Evolutionary conservation across 2,888 invertebrate species (phyloP).

Genomic region (Drosophila hamatofila): DNA sequence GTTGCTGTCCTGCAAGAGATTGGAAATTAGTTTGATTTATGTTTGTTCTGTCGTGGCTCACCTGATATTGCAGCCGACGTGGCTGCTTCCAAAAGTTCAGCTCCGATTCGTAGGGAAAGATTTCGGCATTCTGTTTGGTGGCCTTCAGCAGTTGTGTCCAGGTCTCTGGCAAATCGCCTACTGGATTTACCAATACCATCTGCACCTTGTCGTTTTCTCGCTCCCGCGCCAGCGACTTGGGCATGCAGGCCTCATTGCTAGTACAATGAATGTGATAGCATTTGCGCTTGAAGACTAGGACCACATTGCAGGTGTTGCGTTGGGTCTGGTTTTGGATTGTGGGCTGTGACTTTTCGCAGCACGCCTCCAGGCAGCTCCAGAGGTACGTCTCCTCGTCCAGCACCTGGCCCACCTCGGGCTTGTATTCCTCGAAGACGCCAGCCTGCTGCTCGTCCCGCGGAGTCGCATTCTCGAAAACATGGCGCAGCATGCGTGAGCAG

Average conservation of each 20-base stretch:
- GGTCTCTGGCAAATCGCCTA: conserved; percentile 80
- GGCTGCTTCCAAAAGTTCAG: conserved; percentile 83
- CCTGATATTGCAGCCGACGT: conserved; percentile 65
- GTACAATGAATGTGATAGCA: conserved; percentile 92
- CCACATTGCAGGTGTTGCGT: conserved; percentile 89
- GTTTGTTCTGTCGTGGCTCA: conserved; percentile 32
- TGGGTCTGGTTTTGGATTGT: conserved; percentile 43
- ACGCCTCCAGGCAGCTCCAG: conserved; percentile 89
- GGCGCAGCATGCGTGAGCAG: conserved; percentile 84
- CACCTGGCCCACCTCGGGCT: conserved; percentile 82
- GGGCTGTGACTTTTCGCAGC: conserved; percentile 80
- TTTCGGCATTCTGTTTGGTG: conserved; percentile 71
- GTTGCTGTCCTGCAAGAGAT: conserved; percentile 50
- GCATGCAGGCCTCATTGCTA: conserved; percentile 90
- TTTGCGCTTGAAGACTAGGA: conserved; percentile 90
- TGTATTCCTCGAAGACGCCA: conserved; percentile 87
- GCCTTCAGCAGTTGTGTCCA: conserved; percentile 82
- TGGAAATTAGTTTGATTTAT: neutral
- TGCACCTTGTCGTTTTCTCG: conserved; percentile 88
- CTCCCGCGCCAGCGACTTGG: conserved; percentile 87
- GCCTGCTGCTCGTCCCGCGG: conserved; percentile 87
- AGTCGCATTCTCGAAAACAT: conserved; percentile 84
- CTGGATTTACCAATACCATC: conserved; percentile 92
- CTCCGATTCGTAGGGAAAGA: conserved; percentile 70
- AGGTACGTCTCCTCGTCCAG: conserved; percentile 88